phyloP scores from a whole-genome alignment of 2,113 vertebrate species.

The Rhynchopsitta pachyrhyncha region DNA sequence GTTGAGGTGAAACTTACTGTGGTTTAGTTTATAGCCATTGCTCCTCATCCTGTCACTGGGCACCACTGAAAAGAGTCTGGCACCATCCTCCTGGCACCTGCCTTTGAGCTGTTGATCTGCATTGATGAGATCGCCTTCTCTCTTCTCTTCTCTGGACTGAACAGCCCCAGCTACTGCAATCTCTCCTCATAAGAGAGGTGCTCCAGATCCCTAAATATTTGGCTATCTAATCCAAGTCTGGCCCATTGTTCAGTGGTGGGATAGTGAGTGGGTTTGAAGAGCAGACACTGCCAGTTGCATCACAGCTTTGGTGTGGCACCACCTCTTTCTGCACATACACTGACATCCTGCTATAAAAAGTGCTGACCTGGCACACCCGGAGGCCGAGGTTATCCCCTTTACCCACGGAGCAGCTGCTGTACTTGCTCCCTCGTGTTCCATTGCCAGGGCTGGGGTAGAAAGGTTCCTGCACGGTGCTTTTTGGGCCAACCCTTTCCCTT shows the following conservation, averaged over 20 bases:
- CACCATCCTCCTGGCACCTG: background rate
- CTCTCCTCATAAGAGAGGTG: background rate
- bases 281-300: background rate
- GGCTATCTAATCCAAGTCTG: background rate
- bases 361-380: background rate
- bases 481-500: background rate
- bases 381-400: background rate
- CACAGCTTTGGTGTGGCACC: background rate
- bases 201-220: background rate
- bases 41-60: background rate
- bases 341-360: background rate
- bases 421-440: fast-evolving
- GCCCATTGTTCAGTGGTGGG: background rate
- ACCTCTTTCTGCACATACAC: fast-evolving
- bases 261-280: background rate
- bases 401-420: fast-evolving
- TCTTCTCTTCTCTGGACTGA: background rate
- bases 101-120: background rate
- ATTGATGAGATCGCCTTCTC: background rate
- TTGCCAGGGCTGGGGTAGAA: background rate
- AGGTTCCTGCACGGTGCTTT: background rate
- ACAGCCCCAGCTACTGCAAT: background rate
- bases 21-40: background rate
- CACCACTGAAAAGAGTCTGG: background rate
- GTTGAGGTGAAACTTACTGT: background rate